phyloP scores from a whole-genome alignment of 2,113 vertebrate species.

The Sander vitreus region DNA sequence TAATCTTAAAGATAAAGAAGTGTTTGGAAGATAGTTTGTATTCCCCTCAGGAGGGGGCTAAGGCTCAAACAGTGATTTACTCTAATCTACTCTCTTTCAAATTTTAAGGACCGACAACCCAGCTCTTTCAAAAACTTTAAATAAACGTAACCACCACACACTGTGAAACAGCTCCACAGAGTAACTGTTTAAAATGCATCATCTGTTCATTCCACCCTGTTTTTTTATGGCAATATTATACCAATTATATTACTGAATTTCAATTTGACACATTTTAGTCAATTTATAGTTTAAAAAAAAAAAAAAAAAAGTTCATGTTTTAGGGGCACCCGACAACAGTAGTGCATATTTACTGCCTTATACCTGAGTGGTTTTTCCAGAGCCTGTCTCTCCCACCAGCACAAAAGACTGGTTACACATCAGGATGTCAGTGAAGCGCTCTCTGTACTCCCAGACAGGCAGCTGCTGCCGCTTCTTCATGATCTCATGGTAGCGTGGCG shows the following conservation, averaged over 20 bases:
- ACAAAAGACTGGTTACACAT: slow-evolving; percentile 93
- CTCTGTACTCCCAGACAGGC: slow-evolving; percentile 97
- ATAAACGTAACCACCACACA: slow-evolving; percentile 26
- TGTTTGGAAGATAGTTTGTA: slow-evolving; percentile 43
- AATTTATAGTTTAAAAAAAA: background rate
- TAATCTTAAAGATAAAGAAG: background rate
- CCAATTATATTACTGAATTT: slow-evolving; percentile 30
- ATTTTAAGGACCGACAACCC: slow-evolving; percentile 29
- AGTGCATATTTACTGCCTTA: slow-evolving; percentile 3
- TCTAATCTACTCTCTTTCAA: slow-evolving; percentile 54
- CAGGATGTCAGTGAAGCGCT: slow-evolving; percentile 93
- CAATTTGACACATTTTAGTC: slow-evolving; percentile 2
- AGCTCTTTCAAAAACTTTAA: slow-evolving; percentile 29
- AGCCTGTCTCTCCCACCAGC: slow-evolving; percentile 95
- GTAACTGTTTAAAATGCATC: slow-evolving; percentile 28
- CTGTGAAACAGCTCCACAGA: slow-evolving; percentile 24
- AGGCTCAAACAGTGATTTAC: slow-evolving; percentile 51
- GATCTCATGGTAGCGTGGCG: slow-evolving; percentile 95
- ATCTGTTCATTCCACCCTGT: slow-evolving; percentile 1
- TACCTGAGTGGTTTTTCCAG: slow-evolving; percentile 98
- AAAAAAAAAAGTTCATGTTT: background rate
- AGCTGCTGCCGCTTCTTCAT: slow-evolving; percentile 94
- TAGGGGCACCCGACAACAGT: background rate
- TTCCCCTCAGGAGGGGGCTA: slow-evolving; percentile 44
- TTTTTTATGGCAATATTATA: slow-evolving; percentile 24